These are phyloP conservation scores for rabbit (Oryctolagus cuniculus) DNA, from an alignment of 2,113 vertebrate genomes.

Conservation along the genomic window DNA sequence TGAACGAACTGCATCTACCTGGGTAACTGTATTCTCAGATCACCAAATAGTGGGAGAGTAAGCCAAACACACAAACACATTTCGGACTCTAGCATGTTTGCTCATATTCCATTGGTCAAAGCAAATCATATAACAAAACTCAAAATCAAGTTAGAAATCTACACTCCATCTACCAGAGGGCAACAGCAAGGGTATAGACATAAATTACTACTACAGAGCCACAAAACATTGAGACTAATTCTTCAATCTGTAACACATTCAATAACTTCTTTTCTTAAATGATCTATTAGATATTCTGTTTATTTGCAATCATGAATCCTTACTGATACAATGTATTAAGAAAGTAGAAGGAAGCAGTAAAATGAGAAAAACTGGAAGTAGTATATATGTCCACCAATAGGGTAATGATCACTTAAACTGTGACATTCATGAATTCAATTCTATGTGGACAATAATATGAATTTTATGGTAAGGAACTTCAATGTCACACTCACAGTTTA, in stretches of 20 bases:
- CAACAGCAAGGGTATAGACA: background rate
- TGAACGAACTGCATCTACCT: background rate
- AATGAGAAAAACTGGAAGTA: background rate
- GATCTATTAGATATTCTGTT: background rate
- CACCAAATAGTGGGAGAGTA: background rate
- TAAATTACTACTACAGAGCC: background rate
- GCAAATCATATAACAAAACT: background rate
- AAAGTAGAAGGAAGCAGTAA: background rate
- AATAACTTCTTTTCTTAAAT: slow-evolving; percentile 23
- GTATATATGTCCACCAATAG: background rate
- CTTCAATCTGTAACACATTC: background rate
- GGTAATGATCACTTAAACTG: slow-evolving; percentile 5
- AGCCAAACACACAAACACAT: background rate
- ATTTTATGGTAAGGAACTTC: slow-evolving; percentile 41
- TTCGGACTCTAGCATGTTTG: background rate
- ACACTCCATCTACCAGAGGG: background rate
- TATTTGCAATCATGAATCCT: background rate
- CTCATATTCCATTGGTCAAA: background rate
- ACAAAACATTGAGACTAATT: background rate
- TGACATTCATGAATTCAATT: background rate
- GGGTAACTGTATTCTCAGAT: background rate
- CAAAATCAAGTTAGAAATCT: background rate
- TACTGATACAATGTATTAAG: background rate
- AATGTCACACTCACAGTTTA: background rate
- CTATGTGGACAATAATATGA: background rate